Evolutionary conservation across 2,113 vertebrate genomes (phyloP).

Genomic region (Lophotis ruficrista): DNA sequence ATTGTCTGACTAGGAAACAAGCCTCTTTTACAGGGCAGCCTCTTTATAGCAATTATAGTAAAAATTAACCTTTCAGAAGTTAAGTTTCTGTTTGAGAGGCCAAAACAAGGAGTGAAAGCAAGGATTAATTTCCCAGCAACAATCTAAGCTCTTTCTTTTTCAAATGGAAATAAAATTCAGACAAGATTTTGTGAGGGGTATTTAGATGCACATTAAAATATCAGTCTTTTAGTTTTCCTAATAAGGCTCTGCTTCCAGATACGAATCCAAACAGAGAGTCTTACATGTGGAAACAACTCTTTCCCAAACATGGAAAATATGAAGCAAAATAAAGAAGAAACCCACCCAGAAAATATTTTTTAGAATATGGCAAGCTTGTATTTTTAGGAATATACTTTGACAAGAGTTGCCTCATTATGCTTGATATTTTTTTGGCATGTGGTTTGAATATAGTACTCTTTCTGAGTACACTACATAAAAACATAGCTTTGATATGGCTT

Average conservation of each 20-base stretch:
- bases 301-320: background rate
- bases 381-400: conserved; percentile 14
- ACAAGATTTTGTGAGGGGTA: background rate
- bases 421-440: background rate
- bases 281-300: background rate
- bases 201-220: background rate
- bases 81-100: conserved; percentile 1
- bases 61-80: conserved; percentile 60
- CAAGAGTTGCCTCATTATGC: background rate
- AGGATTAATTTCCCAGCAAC: conserved; percentile 62
- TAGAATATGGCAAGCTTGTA: background rate
- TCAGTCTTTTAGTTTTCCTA: background rate
- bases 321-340: background rate
- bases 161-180: conserved; percentile 23
- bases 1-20: background rate
- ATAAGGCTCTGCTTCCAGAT: background rate
- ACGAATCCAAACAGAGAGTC: background rate
- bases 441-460: background rate
- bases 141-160: conserved; percentile 27
- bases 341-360: background rate
- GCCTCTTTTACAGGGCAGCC: background rate
- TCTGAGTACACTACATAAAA: background rate
- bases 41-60: conserved; percentile 24
- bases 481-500: background rate
- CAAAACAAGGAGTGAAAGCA: conserved; percentile 40